These are phyloP conservation scores for Eurosta solidaginis DNA, from an alignment of 1,140 invertebrate genomes.

Conservation along the genomic window DNA sequence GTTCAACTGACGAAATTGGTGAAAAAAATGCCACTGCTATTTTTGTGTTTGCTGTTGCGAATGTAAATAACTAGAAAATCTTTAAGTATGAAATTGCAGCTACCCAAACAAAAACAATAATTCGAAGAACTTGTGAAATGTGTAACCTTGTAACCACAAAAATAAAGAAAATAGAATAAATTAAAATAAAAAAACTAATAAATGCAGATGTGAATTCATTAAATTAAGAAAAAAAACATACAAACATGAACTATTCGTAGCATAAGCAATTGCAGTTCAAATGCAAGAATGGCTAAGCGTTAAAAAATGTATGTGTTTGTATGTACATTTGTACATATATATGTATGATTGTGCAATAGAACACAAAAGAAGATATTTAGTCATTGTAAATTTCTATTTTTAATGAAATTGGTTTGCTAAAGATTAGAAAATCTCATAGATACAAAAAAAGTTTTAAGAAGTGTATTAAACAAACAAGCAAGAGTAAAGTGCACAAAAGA, in stretches of 20 bases:
- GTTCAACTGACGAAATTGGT: too few relatives aligned
- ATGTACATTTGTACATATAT: too few relatives aligned
- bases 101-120: slow-evolving; percentile 12
- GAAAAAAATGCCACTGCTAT: too few relatives aligned
- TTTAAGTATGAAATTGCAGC: not conserved
- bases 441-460: not conserved
- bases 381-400: not conserved
- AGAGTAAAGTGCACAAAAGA: not conserved
- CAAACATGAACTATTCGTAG: not conserved
- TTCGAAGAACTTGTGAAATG: slow-evolving; percentile 13
- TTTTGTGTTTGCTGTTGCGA: too few relatives aligned
- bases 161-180: not conserved
- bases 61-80: not conserved
- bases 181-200: not conserved
- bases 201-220: not conserved
- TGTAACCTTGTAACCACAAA: not conserved
- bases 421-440: too few relatives aligned
- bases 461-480: not conserved
- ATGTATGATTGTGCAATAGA: too few relatives aligned
- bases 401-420: not conserved
- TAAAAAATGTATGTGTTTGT: too few relatives aligned
- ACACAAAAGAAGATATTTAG: not conserved
- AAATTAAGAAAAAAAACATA: not conserved
- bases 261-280: not conserved
- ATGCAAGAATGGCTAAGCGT: not conserved